These are phyloP conservation scores for Numida meleagris DNA, from an alignment of 2,113 vertebrate genomes.

Conservation along the genomic window DNA sequence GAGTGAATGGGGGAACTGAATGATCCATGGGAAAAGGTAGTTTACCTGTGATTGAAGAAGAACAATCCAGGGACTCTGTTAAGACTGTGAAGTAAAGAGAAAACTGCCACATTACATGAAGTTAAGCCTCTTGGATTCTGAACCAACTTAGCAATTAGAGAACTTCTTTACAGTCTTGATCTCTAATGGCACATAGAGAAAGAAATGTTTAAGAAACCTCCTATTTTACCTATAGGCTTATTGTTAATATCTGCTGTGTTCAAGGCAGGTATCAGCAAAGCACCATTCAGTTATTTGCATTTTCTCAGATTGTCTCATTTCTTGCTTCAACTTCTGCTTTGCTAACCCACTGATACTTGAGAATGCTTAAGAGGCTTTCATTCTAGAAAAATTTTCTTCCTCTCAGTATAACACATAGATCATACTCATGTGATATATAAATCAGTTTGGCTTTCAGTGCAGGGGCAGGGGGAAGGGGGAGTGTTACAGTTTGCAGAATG, in stretches of 20 bases:
- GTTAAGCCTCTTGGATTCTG: background rate
- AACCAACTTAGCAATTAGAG: background rate
- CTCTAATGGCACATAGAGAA: background rate
- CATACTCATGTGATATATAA: background rate
- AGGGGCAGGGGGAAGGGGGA: background rate
- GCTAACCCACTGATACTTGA: background rate
- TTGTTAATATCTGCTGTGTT: background rate
- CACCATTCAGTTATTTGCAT: background rate
- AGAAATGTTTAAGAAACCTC: background rate
- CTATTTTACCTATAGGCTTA: background rate
- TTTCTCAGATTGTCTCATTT: background rate
- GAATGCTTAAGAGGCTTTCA: background rate
- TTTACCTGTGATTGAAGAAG: background rate
- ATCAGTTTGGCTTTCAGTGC: background rate
- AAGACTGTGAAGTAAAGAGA: background rate
- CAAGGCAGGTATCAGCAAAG: slow-evolving; percentile 30
- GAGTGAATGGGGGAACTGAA: background rate
- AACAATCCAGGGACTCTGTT: background rate
- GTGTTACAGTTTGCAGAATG: background rate
- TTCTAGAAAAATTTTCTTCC: background rate
- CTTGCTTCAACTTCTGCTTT: background rate
- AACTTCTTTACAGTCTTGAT: background rate
- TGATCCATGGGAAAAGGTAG: background rate
- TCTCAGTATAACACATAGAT: background rate
- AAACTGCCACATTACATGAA: background rate